Conservation (phyloP, 2,888 invertebrate species). For the Neoascia interrupta region DNA sequence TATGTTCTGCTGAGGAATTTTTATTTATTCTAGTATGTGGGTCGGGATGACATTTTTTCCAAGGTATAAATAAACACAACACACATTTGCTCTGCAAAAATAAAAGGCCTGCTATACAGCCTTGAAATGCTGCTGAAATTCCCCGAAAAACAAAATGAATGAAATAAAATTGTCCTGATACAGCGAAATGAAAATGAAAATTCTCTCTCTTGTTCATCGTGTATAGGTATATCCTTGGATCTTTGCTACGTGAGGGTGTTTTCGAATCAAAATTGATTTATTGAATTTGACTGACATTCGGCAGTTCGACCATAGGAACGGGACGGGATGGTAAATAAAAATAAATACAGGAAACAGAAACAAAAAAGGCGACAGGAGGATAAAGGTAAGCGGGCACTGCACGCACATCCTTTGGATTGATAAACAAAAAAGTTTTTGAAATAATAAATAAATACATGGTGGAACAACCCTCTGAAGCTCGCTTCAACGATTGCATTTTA, state of each 20-base stretch:
- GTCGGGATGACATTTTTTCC: not conserved
- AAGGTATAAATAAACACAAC: not conserved
- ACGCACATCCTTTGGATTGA: not conserved
- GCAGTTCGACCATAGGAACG: not conserved
- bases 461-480: not conserved
- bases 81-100: not conserved
- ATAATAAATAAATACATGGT: constrained; percentile 37
- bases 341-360: constrained; percentile 19
- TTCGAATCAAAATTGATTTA: constrained; percentile 66
- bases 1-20: constrained; percentile 7
- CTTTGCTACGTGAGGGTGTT: constrained; percentile 38
- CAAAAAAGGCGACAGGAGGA: not conserved
- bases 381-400: not conserved
- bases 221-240: constrained; percentile 3
- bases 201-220: constrained; percentile 1
- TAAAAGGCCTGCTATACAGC: not conserved
- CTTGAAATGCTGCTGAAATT: constrained; percentile 18
- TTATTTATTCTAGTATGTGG: not conserved
- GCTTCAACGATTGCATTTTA: not conserved
- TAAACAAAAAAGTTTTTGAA: constrained; percentile 13
- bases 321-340: constrained; percentile 36
- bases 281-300: constrained; percentile 55
- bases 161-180: constrained; percentile 40
- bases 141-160: no score
- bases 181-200: constrained; percentile 34